Evolutionary conservation across 2,113 vertebrate species (phyloP).

Genomic region (Rhinogobius similis): DNA sequence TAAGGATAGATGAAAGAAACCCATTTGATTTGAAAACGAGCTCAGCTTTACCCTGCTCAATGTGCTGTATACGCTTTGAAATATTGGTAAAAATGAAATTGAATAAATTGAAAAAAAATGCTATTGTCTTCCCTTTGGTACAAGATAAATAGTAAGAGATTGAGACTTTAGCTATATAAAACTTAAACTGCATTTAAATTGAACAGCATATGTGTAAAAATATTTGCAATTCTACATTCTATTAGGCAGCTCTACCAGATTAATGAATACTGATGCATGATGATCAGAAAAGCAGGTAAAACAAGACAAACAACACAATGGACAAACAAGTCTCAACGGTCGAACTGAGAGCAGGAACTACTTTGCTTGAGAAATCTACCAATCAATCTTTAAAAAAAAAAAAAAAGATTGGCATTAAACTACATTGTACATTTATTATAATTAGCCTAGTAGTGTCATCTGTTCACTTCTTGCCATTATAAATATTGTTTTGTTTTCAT

Average conservation of each 20-base stretch:
- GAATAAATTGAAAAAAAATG: too few relatives aligned
- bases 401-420: too few relatives aligned
- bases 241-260: neutral
- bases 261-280: neutral
- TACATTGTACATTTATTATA: neutral
- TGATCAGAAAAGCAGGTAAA: constrained; percentile 8
- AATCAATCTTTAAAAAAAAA: neutral
- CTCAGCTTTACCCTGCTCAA: neutral
- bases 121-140: neutral
- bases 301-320: constrained; percentile 19
- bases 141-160: neutral
- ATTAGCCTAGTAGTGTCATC: neutral
- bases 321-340: constrained; percentile 17
- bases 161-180: too few relatives aligned
- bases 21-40: neutral
- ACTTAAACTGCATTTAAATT: too few relatives aligned
- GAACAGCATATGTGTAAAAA: too few relatives aligned
- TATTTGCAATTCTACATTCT: too few relatives aligned
- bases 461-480: neutral
- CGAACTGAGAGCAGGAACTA: constrained; percentile 10
- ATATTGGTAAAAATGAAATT: neutral
- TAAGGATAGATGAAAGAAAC: constrained; percentile 55
- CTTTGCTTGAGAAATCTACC: neutral
- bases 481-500: too few relatives aligned
- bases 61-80: neutral